Percentiles rank a stretch among this genome's conserved stretches.
Conservation (phyloP, 1,140 invertebrate species). For the Prorops nasuta region DNA sequence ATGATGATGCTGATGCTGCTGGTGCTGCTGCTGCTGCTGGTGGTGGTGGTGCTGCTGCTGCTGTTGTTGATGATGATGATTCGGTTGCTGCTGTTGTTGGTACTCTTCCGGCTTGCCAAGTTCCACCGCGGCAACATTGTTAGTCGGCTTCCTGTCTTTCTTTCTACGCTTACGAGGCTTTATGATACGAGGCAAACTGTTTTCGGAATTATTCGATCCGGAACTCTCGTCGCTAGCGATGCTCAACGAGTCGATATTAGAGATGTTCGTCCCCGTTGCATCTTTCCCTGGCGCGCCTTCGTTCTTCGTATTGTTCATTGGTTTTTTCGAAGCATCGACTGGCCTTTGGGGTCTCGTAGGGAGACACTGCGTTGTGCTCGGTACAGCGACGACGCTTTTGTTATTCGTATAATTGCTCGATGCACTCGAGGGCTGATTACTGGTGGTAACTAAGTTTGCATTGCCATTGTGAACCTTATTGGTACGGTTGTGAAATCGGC, state of each 20-base stretch:
- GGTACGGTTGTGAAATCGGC: conserved; percentile 52
- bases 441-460: background rate
- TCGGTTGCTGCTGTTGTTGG: conserved; percentile 48
- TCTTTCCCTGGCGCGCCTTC: conserved; percentile 21
- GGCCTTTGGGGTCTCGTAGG: conserved; percentile 26
- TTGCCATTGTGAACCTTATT: conserved; percentile 22
- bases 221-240: conserved; percentile 76
- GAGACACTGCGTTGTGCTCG: conserved; percentile 11
- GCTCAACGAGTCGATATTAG: conserved; percentile 66
- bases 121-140: conserved; percentile 38
- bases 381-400: no score
- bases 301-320: conserved; percentile 14
- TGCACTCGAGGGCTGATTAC: conserved; percentile 2
- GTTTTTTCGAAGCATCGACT: conserved; percentile 15
- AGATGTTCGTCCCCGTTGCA: conserved; percentile 24
- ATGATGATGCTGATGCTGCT: conserved; percentile 44
- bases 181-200: conserved; percentile 80
- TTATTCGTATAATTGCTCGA: no score
- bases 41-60: conserved; percentile 47
- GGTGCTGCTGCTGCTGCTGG: conserved; percentile 46
- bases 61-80: conserved; percentile 43
- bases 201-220: conserved; percentile 69
- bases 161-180: conserved; percentile 85
- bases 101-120: conserved; percentile 49
- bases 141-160: conserved; percentile 76